These are phyloP conservation scores for Maconellicoccus hirsutus DNA, from an alignment of 1,140 invertebrate genomes.

Conservation along the genomic window DNA sequence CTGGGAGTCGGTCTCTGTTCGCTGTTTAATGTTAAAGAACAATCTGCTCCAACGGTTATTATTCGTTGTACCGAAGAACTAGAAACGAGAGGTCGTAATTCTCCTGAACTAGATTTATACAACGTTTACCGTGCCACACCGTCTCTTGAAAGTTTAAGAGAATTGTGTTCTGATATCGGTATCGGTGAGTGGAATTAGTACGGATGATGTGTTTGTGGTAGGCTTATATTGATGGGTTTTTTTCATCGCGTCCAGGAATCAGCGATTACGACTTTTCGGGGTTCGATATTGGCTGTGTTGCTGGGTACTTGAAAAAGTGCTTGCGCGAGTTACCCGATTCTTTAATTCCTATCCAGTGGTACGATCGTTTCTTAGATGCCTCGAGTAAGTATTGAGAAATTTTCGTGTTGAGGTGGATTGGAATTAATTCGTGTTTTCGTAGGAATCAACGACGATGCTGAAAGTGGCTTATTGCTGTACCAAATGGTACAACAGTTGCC, in stretches of 20 bases:
- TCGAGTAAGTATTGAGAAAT: constrained; percentile 38
- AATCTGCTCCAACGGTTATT: constrained; percentile 48
- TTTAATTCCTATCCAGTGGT: constrained; percentile 62
- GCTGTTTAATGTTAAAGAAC: constrained; percentile 43
- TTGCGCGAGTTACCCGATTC: constrained; percentile 64
- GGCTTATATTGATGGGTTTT: too few relatives aligned
- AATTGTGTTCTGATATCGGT: constrained; percentile 51
- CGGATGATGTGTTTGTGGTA: neutral
- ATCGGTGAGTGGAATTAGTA: constrained; percentile 38
- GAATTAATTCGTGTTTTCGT: constrained; percentile 24
- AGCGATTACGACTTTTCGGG: constrained; percentile 25
- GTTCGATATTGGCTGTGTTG: constrained; percentile 50
- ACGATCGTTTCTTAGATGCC: constrained; percentile 58
- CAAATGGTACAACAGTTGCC: constrained; percentile 51
- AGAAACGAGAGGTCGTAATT: constrained; percentile 44
- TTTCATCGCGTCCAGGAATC: too few relatives aligned
- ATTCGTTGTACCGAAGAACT: constrained; percentile 51
- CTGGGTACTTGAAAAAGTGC: constrained; percentile 60
- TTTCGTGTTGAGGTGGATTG: neutral
- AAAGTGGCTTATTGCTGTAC: constrained; percentile 43
- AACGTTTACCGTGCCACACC: constrained; percentile 54
- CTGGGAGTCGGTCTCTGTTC: constrained; percentile 50
- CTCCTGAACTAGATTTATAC: constrained; percentile 47
- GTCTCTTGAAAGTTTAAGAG: constrained; percentile 47
- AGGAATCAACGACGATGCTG: constrained; percentile 47